A percentile compares a stretch with the other conserved stretches of the same genome.
These are phyloP conservation scores for Hofmannophila pseudospretella DNA, from an alignment of 2,888 invertebrate species.

Conservation along the genomic window DNA sequence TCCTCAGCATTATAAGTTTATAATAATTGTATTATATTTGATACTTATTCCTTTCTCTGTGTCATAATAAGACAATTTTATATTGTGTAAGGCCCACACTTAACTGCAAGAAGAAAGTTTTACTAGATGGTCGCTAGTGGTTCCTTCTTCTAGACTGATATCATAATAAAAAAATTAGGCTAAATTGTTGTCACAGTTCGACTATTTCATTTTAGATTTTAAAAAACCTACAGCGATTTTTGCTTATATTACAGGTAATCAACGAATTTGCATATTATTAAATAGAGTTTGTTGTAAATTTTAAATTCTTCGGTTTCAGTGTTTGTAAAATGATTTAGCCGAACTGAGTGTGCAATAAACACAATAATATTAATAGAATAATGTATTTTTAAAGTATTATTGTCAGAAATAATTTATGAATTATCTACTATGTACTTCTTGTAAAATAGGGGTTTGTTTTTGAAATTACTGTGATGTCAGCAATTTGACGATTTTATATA, in stretches of 20 bases:
- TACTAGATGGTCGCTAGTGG: not conserved
- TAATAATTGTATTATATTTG: too few relatives aligned
- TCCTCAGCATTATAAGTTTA: not conserved
- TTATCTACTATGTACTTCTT: constrained; percentile 7
- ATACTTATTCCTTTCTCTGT: too few relatives aligned
- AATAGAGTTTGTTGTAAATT: not conserved
- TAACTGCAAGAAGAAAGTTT: too few relatives aligned
- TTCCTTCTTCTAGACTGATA: not conserved
- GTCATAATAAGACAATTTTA: not conserved
- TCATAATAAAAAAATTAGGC: constrained; percentile 1
- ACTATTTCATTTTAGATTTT: not conserved
- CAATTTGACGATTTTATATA: constrained; percentile 37
- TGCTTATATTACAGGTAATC: too few relatives aligned
- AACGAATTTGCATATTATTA: too few relatives aligned
- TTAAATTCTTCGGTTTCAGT: not conserved
- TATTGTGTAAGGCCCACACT: not conserved
- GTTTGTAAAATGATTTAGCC: not conserved
- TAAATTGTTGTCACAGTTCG: not conserved
- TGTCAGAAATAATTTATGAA: not conserved
- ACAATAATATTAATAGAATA: not conserved
- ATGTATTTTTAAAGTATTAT: not conserved
- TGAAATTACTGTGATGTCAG: constrained; percentile 38
- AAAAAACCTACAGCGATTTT: not conserved
- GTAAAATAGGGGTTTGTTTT: constrained; percentile 22
- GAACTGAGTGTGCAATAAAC: constrained; percentile 1